Evolutionary conservation across 2,888 invertebrate species (phyloP).

Genomic region (Caenorhabditis sinica): DNA sequence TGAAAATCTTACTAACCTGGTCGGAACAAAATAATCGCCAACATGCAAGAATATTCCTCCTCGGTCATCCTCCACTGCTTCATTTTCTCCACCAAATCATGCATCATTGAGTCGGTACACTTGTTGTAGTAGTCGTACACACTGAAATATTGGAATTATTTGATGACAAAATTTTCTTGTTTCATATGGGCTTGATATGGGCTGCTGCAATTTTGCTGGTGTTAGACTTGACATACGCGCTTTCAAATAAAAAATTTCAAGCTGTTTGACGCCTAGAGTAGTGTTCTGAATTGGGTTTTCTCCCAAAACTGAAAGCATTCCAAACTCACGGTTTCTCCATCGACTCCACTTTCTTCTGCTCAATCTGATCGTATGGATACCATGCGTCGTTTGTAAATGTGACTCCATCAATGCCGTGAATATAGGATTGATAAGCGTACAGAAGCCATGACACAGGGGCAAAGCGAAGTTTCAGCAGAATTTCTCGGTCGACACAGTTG

Average conservation of each 20-base stretch:
- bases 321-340: conserved; percentile 65
- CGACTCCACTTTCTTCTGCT: conserved; percentile 42
- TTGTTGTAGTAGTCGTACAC: conserved; percentile 70
- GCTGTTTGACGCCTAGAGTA: too few species aligned
- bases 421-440: conserved; percentile 61
- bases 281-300: too few species aligned
- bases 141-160: conserved; percentile 46
- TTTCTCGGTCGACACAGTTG: conserved; percentile 52
- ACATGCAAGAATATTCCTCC: conserved; percentile 66
- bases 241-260: too few species aligned
- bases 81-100: conserved; percentile 70
- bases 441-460: conserved; percentile 72
- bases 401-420: conserved; percentile 67
- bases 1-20: conserved; percentile 8
- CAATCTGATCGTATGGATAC: conserved; percentile 70
- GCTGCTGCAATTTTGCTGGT: too few species aligned
- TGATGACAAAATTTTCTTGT: too few species aligned
- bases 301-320: too few species aligned
- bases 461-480: conserved; percentile 66
- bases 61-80: conserved; percentile 67
- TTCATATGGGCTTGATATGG: too few species aligned
- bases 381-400: conserved; percentile 72
- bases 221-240: too few species aligned
- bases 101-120: conserved; percentile 60
- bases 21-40: conserved; percentile 46